These are phyloP conservation scores for Rhodophaea formosa DNA, from an alignment of 2,888 invertebrate species.

Conservation along the genomic window DNA sequence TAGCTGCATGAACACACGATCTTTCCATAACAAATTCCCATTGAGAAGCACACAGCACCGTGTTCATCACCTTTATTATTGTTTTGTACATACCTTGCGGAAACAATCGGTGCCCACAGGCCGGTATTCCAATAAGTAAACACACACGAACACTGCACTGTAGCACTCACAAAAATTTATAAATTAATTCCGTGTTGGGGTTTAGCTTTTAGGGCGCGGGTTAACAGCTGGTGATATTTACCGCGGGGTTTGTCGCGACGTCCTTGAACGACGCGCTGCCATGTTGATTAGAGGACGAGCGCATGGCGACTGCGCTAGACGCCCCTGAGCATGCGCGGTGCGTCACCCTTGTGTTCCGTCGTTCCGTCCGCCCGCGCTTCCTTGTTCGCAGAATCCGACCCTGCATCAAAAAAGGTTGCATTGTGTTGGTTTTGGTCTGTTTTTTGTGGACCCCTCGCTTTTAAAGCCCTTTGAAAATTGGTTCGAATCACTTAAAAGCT, in stretches of 20 bases:
- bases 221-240: slow-evolving; percentile 51
- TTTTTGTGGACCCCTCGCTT: background rate
- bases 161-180: slow-evolving; percentile 34
- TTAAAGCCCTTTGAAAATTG: background rate
- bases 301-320: slow-evolving; percentile 77
- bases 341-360: slow-evolving; percentile 56
- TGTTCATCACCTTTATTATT: slow-evolving; percentile 41
- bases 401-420: background rate
- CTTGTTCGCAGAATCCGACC: slow-evolving; percentile 34
- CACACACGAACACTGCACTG: slow-evolving; percentile 52
- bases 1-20: background rate
- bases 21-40: slow-evolving; percentile 7
- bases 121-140: slow-evolving; percentile 58
- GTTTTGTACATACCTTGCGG: slow-evolving; percentile 60
- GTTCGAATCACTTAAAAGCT: too few species aligned
- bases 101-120: slow-evolving; percentile 49
- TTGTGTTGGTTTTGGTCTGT: background rate
- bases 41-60: background rate
- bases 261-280: slow-evolving; percentile 69
- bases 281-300: slow-evolving; percentile 71
- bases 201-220: slow-evolving; percentile 26
- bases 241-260: slow-evolving; percentile 64
- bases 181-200: slow-evolving; percentile 26
- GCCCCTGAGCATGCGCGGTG: slow-evolving; percentile 67
- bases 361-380: slow-evolving; percentile 36